Conservation (phyloP, 2,113 vertebrate species). For the Platanista minor region DNA sequence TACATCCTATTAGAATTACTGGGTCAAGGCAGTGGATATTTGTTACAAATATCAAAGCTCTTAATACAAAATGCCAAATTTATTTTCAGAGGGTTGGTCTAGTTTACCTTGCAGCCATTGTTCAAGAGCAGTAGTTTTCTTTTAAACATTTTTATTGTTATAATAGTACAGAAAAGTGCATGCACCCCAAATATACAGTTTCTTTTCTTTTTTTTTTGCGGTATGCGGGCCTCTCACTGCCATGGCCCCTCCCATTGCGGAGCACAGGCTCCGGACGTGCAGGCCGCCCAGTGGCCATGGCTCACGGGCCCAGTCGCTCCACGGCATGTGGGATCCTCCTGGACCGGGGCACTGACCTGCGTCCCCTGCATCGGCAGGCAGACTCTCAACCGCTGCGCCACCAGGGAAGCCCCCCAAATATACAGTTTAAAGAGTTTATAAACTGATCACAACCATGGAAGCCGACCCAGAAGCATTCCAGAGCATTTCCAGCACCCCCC, state of each 20-base stretch:
- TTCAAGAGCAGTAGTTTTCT: background rate
- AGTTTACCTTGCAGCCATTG: background rate
- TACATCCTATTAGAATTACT: background rate
- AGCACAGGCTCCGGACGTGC: no score
- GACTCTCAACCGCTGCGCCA: no score
- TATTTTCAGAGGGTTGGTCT: slow-evolving; percentile 12
- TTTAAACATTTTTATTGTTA: background rate
- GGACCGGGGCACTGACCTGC: no score
- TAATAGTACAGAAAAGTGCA: background rate
- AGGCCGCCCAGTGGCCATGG: no score
- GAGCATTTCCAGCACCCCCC: background rate
- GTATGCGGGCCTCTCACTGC: no score
- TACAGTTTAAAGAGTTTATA: background rate
- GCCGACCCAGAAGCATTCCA: background rate
- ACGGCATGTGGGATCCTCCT: no score
- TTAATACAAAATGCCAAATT: background rate
- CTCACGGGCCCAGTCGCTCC: no score
- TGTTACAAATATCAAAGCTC: background rate
- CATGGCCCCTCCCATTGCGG: no score
- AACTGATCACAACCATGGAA: background rate
- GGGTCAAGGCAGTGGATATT: background rate
- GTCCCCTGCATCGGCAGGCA: no score
- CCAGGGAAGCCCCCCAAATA: no score
- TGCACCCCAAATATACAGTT: background rate
- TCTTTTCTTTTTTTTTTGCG: no score